Conservation (phyloP, 2,797 vertebrate genomes). For the Morus bassanus region DNA sequence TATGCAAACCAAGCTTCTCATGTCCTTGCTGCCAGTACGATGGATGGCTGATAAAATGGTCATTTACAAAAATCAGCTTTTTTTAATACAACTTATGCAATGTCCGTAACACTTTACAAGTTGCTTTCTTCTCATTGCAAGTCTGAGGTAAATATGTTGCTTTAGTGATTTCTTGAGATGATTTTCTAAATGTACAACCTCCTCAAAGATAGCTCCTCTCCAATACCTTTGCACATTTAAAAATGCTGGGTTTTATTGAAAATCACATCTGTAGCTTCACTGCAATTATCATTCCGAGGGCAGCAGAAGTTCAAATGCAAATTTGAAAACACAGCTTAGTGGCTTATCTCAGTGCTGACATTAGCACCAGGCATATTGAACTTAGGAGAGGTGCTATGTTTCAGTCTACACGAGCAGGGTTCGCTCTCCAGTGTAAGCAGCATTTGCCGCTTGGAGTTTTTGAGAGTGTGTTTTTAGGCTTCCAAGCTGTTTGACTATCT, state of each 20-base stretch:
- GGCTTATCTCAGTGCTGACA: background rate
- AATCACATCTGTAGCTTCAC: background rate
- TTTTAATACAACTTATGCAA: background rate
- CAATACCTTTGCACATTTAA: background rate
- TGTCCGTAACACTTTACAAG: background rate
- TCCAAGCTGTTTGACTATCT: background rate
- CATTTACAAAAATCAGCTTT: background rate
- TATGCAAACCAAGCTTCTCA: background rate
- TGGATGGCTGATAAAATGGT: background rate
- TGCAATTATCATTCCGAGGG: background rate
- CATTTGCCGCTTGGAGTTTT: background rate
- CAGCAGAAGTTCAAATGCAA: background rate
- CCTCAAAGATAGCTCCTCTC: background rate
- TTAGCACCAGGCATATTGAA: background rate
- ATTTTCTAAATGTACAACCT: background rate
- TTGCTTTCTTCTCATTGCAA: background rate
- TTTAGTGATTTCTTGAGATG: background rate
- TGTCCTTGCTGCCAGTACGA: background rate
- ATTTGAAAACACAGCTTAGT: background rate
- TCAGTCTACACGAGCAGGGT: background rate
- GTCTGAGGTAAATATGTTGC: background rate
- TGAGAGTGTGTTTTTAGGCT: background rate
- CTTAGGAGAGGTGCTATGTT: accelerated
- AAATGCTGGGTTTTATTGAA: background rate
- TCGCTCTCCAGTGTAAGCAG: background rate